phyloP scores from a whole-genome alignment of 2,797 vertebrate genomes.

The Octomys mimax region DNA sequence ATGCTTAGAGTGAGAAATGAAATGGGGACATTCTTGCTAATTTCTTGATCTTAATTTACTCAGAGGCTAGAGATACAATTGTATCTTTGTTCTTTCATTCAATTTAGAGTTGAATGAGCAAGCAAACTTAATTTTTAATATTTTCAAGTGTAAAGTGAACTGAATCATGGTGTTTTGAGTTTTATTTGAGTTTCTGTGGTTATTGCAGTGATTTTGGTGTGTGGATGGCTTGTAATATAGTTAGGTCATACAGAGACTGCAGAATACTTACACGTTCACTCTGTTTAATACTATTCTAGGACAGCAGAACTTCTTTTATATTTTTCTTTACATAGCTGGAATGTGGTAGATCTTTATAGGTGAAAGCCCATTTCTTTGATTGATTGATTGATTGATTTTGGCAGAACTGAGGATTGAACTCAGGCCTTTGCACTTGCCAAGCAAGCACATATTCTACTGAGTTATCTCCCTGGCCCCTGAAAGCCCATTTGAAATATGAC shows the following conservation, averaged over 20 bases:
- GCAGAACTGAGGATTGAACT: too few species aligned
- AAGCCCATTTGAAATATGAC: slow-evolving; percentile 54
- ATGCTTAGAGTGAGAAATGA: neutral
- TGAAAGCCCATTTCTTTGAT: neutral
- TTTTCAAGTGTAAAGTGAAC: slow-evolving; percentile 42
- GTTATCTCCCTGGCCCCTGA: neutral
- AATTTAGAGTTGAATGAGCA: neutral
- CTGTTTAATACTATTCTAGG: neutral
- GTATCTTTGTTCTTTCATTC: neutral
- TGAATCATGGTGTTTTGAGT: slow-evolving; percentile 3
- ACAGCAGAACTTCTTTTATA: neutral
- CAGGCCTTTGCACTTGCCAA: too few species aligned
- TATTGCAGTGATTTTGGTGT: slow-evolving; percentile 6
- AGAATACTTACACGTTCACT: neutral
- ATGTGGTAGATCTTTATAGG: slow-evolving; percentile 8
- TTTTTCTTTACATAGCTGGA: slow-evolving; percentile 41
- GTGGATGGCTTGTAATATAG: neutral
- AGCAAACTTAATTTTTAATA: neutral
- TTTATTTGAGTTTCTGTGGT: slow-evolving; percentile 48
- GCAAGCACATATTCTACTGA: too few species aligned
- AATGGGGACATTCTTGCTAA: neutral
- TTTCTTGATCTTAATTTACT: slow-evolving; percentile 7
- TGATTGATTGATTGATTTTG: too few species aligned
- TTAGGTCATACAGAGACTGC: neutral
- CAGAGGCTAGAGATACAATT: neutral